Conservation (phyloP, 2,797 vertebrate genomes). For the Hemitrygon akajei region DNA sequence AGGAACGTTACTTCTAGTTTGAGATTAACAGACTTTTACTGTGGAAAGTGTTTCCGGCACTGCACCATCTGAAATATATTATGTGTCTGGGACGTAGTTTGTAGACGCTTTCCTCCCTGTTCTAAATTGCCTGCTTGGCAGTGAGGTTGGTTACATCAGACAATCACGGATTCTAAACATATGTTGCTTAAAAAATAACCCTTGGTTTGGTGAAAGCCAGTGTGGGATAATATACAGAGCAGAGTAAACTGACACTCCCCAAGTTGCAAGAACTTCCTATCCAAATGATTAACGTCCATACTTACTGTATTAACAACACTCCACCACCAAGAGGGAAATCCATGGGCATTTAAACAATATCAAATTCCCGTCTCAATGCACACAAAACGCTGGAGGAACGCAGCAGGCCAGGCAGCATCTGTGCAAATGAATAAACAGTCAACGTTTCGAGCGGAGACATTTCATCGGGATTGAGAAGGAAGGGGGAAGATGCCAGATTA, state of each 20-base stretch:
- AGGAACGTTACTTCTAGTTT: background rate
- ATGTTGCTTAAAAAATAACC: background rate
- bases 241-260: background rate
- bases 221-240: background rate
- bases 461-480: background rate
- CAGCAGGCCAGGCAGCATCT: no score
- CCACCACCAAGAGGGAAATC: background rate
- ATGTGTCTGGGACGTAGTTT: background rate
- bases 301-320: background rate
- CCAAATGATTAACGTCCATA: background rate
- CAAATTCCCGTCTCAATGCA: background rate
- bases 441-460: no score
- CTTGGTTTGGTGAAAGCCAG: background rate
- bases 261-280: background rate
- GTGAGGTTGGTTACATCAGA: background rate
- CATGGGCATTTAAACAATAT: background rate
- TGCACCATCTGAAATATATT: background rate
- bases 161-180: background rate
- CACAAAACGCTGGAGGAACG: no score
- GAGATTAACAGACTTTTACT: background rate
- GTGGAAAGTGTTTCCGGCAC: background rate
- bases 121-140: background rate
- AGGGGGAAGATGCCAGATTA: no score
- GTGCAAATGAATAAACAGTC: no score
- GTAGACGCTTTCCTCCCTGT: background rate